These are phyloP conservation scores for Origma solitaria DNA, from an alignment of 2,113 vertebrate genomes.

Conservation along the genomic window DNA sequence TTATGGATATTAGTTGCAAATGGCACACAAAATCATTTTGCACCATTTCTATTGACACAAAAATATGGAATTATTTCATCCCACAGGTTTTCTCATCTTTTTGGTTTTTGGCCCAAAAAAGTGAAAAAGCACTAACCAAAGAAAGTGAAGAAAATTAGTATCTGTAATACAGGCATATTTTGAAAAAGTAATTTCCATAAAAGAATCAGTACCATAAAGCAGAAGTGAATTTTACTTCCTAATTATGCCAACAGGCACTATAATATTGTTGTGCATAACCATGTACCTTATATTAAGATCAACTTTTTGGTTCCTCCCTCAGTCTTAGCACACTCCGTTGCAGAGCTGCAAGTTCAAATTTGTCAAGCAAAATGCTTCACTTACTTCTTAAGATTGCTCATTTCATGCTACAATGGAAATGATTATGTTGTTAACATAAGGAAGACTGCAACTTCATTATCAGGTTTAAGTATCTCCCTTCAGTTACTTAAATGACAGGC, in stretches of 20 bases:
- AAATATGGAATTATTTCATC: not conserved
- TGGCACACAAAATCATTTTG: not conserved
- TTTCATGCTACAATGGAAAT: conserved; percentile 41
- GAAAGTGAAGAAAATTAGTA: not conserved
- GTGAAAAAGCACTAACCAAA: not conserved
- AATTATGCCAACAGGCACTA: not conserved
- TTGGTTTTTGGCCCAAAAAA: not conserved
- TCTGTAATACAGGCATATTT: not conserved
- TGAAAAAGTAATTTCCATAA: not conserved
- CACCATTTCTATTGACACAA: not conserved
- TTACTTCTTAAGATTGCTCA: not conserved
- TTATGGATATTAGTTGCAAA: not conserved
- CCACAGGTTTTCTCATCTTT: not conserved
- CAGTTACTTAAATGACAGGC: conserved; percentile 17
- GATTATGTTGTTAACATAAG: conserved; percentile 24
- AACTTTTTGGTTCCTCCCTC: not conserved
- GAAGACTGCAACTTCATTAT: conserved; percentile 45
- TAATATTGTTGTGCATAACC: not conserved
- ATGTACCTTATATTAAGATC: not conserved
- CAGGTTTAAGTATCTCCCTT: conserved; percentile 19
- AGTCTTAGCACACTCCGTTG: not conserved
- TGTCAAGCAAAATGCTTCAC: conserved; percentile 29
- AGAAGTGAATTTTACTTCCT: not conserved
- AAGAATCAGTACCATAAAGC: not conserved
- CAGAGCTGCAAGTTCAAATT: conserved; percentile 13